Evolutionary conservation across 2,113 vertebrate species (phyloP).

Genomic region (Ascaphus truei): DNA sequence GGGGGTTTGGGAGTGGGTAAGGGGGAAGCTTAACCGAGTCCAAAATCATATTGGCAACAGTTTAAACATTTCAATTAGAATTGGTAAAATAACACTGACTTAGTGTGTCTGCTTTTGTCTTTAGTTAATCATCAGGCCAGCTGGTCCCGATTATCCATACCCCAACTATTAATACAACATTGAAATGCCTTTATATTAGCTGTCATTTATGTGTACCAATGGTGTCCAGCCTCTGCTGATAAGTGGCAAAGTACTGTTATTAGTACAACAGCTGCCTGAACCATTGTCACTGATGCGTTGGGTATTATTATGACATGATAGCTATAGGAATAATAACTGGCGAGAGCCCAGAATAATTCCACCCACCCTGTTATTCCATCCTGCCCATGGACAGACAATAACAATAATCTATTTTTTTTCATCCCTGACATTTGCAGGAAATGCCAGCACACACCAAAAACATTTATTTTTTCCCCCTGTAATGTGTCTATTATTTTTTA

Average conservation of each 20-base stretch:
- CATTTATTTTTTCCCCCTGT: background rate
- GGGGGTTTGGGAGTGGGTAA: too few relatives aligned
- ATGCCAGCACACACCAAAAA: background rate
- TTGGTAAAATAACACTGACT: too few relatives aligned
- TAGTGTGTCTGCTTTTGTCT: background rate
- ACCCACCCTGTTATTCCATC: conserved; percentile 23
- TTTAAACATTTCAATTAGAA: too few relatives aligned
- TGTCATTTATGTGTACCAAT: background rate
- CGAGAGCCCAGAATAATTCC: background rate
- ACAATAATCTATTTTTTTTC: conserved; percentile 25
- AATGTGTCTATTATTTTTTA: conserved; percentile 5
- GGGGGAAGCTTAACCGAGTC: too few relatives aligned
- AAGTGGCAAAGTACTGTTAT: conserved; percentile 4
- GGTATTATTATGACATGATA: conserved; percentile 13
- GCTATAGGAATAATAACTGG: conserved; percentile 22
- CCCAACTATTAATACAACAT: background rate
- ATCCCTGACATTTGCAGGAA: conserved; percentile 6
- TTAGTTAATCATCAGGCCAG: background rate
- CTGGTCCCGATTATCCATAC: background rate
- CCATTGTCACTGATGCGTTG: conserved; percentile 19
- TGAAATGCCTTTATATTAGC: background rate
- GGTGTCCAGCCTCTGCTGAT: conserved; percentile 3
- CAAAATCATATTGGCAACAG: too few relatives aligned
- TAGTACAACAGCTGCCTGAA: conserved; percentile 25
- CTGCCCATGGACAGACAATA: background rate